Conservation (phyloP, 2,888 invertebrate species). For the Drosophila merina region DNA sequence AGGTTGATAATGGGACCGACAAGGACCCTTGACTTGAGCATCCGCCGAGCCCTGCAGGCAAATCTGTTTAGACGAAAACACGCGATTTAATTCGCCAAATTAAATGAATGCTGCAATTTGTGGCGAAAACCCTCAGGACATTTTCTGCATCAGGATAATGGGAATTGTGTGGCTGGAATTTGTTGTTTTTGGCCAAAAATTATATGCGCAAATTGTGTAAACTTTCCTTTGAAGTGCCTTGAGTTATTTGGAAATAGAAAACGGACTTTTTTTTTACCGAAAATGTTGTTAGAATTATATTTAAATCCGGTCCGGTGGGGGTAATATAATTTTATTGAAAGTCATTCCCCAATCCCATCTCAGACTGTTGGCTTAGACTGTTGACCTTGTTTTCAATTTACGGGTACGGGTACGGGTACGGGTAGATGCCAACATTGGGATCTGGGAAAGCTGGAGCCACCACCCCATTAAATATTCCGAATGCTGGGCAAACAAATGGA, state of each 20-base stretch:
- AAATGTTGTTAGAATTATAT: not conserved
- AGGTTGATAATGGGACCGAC: slow-evolving; percentile 33
- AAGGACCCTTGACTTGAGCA: not conserved
- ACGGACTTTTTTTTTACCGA: not conserved
- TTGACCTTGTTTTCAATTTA: slow-evolving; percentile 20
- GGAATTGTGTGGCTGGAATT: slow-evolving; percentile 9
- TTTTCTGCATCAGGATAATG: slow-evolving; percentile 39
- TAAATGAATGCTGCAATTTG: slow-evolving; percentile 7
- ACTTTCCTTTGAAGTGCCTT: not conserved
- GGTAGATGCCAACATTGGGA: not conserved
- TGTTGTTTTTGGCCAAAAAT: not conserved
- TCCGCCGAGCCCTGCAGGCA: slow-evolving; percentile 17
- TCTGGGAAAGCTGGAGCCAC: slow-evolving; percentile 2
- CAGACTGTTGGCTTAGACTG: slow-evolving; percentile 13
- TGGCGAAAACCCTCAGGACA: slow-evolving; percentile 12
- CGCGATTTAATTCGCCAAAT: not conserved
- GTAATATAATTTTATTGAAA: not conserved
- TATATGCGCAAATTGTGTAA: slow-evolving; percentile 30
- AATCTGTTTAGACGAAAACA: slow-evolving; percentile 28
- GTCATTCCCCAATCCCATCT: not conserved
- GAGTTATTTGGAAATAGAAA: not conserved
- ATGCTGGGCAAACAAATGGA: slow-evolving; percentile 7
- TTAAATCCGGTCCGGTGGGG: not conserved
- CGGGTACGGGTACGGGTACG: not conserved
- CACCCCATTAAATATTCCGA: slow-evolving; percentile 31